Conservation (phyloP, 2,797 vertebrate species). For the Picus viridis region DNA sequence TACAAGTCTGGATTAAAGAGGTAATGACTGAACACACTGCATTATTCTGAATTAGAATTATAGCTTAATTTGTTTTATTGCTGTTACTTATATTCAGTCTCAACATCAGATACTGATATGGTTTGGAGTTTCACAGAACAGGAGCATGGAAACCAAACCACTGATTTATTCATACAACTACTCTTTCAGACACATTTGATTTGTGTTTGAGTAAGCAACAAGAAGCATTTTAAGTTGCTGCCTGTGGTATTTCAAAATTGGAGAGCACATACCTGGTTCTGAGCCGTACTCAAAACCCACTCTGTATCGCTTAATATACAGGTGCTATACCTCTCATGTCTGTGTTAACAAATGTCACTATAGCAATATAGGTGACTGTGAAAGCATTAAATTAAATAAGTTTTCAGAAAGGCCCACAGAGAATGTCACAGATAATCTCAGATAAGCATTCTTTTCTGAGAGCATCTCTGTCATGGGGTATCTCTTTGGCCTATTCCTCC, state of each 20-base stretch:
- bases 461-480: neutral
- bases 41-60: neutral
- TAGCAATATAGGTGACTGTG: neutral
- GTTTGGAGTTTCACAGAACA: neutral
- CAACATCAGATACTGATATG: neutral
- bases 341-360: neutral
- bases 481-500: neutral
- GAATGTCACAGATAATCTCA: neutral
- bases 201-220: neutral
- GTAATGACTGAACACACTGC: neutral
- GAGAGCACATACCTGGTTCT: neutral
- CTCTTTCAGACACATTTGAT: neutral
- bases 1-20: neutral
- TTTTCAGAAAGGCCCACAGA: neutral
- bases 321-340: neutral
- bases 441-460: neutral
- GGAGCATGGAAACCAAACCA: accelerated
- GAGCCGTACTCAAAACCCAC: neutral
- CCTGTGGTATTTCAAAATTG: neutral
- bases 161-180: neutral
- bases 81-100: neutral
- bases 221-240: neutral
- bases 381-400: neutral
- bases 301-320: neutral
- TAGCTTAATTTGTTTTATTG: neutral